Percentiles rank a stretch among this genome's conserved stretches.
These are phyloP conservation scores for Etheostoma perlongum DNA, from an alignment of 2,797 vertebrate genomes.

Conservation along the genomic window DNA sequence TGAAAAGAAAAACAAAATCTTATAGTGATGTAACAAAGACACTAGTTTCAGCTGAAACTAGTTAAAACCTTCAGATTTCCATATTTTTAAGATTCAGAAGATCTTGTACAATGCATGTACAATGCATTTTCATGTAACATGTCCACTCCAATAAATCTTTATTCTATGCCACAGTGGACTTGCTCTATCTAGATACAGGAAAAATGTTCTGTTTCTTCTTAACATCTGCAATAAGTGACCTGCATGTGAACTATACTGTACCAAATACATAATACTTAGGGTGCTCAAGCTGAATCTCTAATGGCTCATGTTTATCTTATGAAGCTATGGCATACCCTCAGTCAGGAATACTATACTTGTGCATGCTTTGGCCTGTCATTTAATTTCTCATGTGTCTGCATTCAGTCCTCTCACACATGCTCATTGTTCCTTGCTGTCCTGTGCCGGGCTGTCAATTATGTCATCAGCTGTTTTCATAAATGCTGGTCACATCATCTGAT, in stretches of 20 bases:
- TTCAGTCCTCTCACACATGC: too few species aligned
- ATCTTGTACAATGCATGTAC: too few species aligned
- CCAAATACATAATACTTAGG: neutral
- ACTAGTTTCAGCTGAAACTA: neutral
- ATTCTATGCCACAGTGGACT: neutral
- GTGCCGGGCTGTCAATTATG: too few species aligned
- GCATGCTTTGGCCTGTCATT: too few species aligned
- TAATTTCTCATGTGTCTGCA: too few species aligned
- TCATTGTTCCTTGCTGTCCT: too few species aligned
- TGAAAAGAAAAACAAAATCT: neutral
- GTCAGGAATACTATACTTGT: too few species aligned
- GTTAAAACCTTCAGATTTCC: neutral
- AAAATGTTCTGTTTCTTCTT: neutral
- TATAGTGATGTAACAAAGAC: neutral
- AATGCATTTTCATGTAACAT: neutral
- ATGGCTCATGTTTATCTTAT: neutral
- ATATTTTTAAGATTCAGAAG: neutral
- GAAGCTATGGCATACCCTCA: too few species aligned
- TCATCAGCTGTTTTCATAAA: too few species aligned
- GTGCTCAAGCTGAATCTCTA: neutral
- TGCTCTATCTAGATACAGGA: neutral
- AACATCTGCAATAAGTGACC: neutral
- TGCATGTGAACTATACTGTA: neutral
- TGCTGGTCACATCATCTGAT: too few species aligned
- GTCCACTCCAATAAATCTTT: neutral